A percentile compares a stretch with the other conserved stretches of the same genome.
Conservation (phyloP, 1,140 invertebrate genomes). For the Nautilus pompilius region DNA sequence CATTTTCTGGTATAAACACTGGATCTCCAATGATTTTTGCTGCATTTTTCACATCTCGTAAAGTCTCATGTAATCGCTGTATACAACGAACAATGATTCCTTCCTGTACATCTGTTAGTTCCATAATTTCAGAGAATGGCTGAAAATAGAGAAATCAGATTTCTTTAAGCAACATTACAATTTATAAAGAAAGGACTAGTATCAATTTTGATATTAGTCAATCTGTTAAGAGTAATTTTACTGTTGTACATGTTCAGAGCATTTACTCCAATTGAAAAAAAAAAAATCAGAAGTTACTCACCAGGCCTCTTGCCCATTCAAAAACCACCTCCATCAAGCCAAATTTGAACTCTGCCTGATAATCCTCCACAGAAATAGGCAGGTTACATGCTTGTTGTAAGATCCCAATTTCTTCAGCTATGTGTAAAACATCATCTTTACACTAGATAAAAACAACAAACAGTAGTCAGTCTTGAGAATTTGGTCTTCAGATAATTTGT, state of each 20-base stretch:
- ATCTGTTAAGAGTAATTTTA: background rate
- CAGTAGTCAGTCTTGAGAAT: too few species aligned
- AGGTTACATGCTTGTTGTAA: conserved; percentile 62
- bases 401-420: conserved; percentile 59
- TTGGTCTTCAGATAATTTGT: too few species aligned
- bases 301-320: conserved; percentile 87
- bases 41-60: conserved; percentile 83
- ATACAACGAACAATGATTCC: conserved; percentile 98
- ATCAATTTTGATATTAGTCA: background rate
- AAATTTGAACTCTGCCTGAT: conserved; percentile 77
- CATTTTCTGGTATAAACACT: conserved; percentile 87
- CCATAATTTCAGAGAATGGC: conserved; percentile 90
- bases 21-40: conserved; percentile 91
- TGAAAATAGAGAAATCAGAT: conserved; percentile 52
- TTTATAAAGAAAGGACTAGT: background rate
- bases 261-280: conserved; percentile 5
- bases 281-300: conserved; percentile 48
- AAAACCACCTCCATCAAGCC: conserved; percentile 90
- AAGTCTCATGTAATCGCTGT: conserved; percentile 90
- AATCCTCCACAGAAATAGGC: conserved; percentile 55
- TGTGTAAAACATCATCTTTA: conserved; percentile 57
- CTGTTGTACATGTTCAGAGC: background rate
- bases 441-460: too few species aligned
- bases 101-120: conserved; percentile 91
- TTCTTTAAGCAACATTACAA: too few species aligned